Evolutionary conservation across 2,888 invertebrate genomes (phyloP).

Genomic region (Clusia tigrina): DNA sequence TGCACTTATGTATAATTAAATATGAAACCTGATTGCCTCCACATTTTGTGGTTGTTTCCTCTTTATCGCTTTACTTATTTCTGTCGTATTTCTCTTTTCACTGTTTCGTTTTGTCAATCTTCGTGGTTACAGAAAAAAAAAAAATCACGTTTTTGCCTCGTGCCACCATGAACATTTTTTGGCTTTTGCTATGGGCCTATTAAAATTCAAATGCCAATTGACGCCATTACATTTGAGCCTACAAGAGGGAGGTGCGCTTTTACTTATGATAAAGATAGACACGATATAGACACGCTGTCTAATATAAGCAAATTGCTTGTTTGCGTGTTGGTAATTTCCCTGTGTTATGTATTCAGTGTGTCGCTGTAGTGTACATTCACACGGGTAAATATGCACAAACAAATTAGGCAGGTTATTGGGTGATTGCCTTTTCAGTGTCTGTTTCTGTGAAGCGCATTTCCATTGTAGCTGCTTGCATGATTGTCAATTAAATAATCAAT

Average conservation of each 20-base stretch:
- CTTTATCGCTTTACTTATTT: neutral
- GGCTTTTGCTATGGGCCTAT: neutral
- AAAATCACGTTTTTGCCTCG: no score
- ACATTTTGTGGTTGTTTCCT: neutral
- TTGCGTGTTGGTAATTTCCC: conserved; percentile 17
- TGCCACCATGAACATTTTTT: neutral
- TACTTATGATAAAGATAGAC: no score
- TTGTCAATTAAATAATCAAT: no score
- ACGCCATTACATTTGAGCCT: neutral
- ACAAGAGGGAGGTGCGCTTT: no score
- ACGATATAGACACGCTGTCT: conserved; percentile 3
- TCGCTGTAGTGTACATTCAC: no score
- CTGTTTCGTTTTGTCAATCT: neutral
- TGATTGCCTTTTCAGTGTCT: no score
- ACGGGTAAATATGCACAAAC: no score
- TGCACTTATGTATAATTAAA: conserved; percentile 54
- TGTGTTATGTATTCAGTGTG: no score
- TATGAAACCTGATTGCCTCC: conserved; percentile 34
- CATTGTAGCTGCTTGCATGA: no score
- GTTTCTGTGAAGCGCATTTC: no score
- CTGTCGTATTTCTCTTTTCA: neutral
- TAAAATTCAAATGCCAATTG: neutral
- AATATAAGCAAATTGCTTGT: conserved; percentile 11
- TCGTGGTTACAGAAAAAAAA: no score
- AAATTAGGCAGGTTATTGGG: no score